Evolutionary conservation across 1,140 invertebrate species (phyloP), one percentile per base, ranked within the genome.

Genomic region (Trichoplusia ni): DNA sequence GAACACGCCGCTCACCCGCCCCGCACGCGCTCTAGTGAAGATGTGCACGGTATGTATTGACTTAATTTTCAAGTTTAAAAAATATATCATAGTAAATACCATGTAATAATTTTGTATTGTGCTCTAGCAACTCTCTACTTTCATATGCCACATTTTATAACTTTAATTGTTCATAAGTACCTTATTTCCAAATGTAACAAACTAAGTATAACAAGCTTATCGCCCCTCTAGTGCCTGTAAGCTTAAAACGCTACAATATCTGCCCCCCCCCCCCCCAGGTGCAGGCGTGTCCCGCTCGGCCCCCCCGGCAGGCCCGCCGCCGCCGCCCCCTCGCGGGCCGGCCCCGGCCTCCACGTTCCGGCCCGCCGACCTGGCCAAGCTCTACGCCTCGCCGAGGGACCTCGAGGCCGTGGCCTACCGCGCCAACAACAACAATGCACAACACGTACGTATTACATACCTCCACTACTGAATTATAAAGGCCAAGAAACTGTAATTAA

Each of bases 331-430:
- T 93, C 6, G 67, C 87, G 16, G 76, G 95, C 95, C 75, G 7
- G 93, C 94, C 87, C 91, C 78, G 70, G 94, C 96, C 91, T 97
- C 96, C 6, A 96, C 96, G 71, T 98, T 98, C 89, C 94, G 95
- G 66, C 97, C 97, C 0, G 92, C 94, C 31, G 94, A 95, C 67
- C 94, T 92, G 90, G 96, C 96, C 51, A 97, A 97, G 80, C 89
- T 98, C 27, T 98, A 98, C 86, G 97, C 96, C 4, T 96, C 95
- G 29, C 96, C 97, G 5, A 94, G 96, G 76, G 96, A 96, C 79
- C 92, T 96, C 69, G 95, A 95, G 73, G 93, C 93, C 18, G 95
- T 97, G 11, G 96, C 95, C 2, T 97, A 95, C 79, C 92, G 95
- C 58, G 67, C 72, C 33, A 49, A 60, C 14, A 19, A 3, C 14